Evolutionary conservation across 92 coral and sea anemone species (phyloP), one percentile per base, ranked within the genome.

Genomic region (Plumapathes pennacea): DNA sequence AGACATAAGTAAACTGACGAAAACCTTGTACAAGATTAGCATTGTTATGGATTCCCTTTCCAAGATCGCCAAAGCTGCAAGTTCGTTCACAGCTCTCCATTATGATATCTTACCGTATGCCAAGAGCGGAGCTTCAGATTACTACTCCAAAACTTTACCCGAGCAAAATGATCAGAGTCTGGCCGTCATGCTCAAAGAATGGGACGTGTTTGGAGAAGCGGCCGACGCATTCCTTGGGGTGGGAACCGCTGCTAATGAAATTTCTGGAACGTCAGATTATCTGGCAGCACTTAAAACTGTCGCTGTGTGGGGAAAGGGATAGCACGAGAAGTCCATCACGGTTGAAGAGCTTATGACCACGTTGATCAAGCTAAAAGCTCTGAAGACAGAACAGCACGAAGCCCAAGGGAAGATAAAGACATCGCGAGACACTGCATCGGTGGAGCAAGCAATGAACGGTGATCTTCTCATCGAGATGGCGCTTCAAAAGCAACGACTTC

Each of bases 401-500:
- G 72, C 81, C 13, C 59, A 64, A 29, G 24, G 1, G 5, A 73
- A 42, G 0, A 50, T 73, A n/a, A 41, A 17, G 29, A 2, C 47
- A 26, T 63, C 74, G 25, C 67, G 39, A 0, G 39, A 73, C 13
- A 41, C 43, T 29, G 80, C 50, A 41, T 17, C 15, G 7, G n/a
- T 25, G 19, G 45, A 18, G 0, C 24, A 31, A 29, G 26, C 10
- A 17, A 45, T 53, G 46, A 73, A 73, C 31, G 73, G 39, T 3
- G 66, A 52, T 25, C 60, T 63, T 3, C 38, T 73, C 3, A 48
- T 63, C 5, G 53, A 66, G 15, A 53, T 66, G 73, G 62, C 73
- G 4, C 25, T 66, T 23, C 73, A 66, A 23, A 73, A 73, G 54
- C 68, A 73, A 28, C 55, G 81, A 23, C 81, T 73, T 64, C 74